These are phyloP conservation scores for Parazoanthus atlanticus DNA, from an alignment of 92 coral and sea anemone genomes.

Conservation along the genomic window DNA sequence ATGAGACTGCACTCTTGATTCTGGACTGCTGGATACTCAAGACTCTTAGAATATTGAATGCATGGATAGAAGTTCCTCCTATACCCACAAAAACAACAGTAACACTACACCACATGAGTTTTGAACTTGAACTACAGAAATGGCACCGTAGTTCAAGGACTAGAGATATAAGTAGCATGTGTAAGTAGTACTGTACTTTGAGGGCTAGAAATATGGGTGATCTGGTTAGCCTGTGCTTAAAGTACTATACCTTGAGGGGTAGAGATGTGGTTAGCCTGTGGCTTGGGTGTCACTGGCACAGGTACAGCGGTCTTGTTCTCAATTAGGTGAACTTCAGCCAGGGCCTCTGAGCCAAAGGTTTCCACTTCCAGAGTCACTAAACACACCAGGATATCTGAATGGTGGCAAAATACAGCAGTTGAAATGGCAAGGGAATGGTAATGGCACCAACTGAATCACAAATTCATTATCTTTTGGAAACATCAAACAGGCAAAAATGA, in stretches of 20 bases:
- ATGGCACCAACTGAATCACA: too few species aligned
- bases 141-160: not conserved
- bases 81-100: too few species aligned
- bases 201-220: too few species aligned
- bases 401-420: not conserved
- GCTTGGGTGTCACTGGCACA: constrained; percentile 65
- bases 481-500: not conserved
- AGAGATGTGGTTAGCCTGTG: constrained; percentile 54
- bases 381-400: constrained; percentile 86
- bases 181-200: too few species aligned
- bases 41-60: too few species aligned
- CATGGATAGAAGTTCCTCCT: too few species aligned
- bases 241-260: constrained; percentile 34
- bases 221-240: not conserved
- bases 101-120: too few species aligned
- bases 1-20: not conserved
- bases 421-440: not conserved
- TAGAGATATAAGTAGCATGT: too few species aligned
- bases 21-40: too few species aligned
- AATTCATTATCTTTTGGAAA: too few species aligned
- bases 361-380: constrained; percentile 90
- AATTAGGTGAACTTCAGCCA: constrained; percentile 77
- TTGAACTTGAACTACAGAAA: not conserved
- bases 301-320: constrained; percentile 77
- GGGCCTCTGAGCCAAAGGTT: constrained; percentile 82